Evolutionary conservation across 2,888 invertebrate species (phyloP).

Genomic region (Cheilosia scutellata): DNA sequence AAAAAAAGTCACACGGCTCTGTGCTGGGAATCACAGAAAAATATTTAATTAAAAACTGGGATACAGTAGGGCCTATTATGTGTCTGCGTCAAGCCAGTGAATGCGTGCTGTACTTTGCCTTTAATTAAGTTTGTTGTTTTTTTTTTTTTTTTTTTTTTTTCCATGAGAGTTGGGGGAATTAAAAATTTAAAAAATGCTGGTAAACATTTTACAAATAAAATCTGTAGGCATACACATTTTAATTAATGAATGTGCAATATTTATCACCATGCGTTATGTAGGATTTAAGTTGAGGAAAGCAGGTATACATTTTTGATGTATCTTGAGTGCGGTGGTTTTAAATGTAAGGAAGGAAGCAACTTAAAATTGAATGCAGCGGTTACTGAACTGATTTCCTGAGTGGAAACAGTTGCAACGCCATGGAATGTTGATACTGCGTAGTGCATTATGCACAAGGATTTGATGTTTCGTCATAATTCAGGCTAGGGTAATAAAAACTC

Average conservation of each 20-base stretch:
- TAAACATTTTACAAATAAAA: conserved; percentile 55
- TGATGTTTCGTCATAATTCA: no score
- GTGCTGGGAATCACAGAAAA: conserved; percentile 40
- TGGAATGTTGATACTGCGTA: no score
- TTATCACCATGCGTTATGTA: conserved; percentile 4
- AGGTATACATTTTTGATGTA: background rate
- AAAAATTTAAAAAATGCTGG: conserved; percentile 33
- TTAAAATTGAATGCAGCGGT: background rate
- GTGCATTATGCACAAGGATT: no score
- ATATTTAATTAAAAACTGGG: conserved; percentile 69
- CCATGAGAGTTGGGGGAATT: background rate
- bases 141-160: background rate
- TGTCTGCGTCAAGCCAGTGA: conserved; percentile 29
- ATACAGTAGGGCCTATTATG: conserved; percentile 42
- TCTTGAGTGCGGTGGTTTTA: background rate
- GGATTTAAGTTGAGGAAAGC: background rate
- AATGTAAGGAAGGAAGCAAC: background rate
- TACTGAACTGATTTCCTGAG: background rate
- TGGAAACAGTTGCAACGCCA: no score
- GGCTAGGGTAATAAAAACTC: no score
- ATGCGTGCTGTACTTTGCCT: conserved; percentile 42
- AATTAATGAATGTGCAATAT: conserved; percentile 40
- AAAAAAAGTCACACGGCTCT: background rate
- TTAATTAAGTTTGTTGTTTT: conserved; percentile 59
- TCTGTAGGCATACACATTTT: conserved; percentile 22